These are phyloP conservation scores for Sturnus vulgaris DNA, from an alignment of 2,113 vertebrate species.

Conservation along the genomic window DNA sequence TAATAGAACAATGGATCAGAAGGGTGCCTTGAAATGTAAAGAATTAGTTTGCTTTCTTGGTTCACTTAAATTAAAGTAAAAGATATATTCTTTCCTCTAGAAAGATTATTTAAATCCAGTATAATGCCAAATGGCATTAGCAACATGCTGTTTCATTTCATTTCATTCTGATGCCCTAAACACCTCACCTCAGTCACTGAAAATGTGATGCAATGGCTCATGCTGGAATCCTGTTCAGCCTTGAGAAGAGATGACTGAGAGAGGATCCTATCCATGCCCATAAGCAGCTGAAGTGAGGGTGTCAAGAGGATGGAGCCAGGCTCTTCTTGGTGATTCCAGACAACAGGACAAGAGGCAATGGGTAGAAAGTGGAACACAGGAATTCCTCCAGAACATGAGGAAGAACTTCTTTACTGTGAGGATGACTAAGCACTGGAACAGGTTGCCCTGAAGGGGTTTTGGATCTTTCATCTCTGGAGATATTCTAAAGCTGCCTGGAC, in stretches of 20 bases:
- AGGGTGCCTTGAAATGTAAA: not conserved
- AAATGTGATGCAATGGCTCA: not conserved
- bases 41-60: not conserved
- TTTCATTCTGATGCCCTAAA: not conserved
- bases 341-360: not conserved
- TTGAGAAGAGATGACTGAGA: not conserved
- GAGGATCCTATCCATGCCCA: not conserved
- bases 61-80: not conserved
- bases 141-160: not conserved
- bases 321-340: not conserved
- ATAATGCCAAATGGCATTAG: slow-evolving; percentile 5
- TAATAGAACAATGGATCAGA: slow-evolving; percentile 23
- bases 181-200: not conserved
- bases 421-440: not conserved
- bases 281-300: not conserved
- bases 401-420: not conserved
- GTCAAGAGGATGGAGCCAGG: not conserved
- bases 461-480: not conserved
- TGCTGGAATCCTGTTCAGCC: not conserved
- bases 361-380: not conserved
- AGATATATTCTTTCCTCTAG: not conserved
- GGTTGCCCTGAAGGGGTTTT: not conserved
- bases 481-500: not conserved
- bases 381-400: not conserved
- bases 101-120: slow-evolving; percentile 11